Evolutionary conservation across 1,140 invertebrate species (phyloP).

Genomic region (Philotrypesis tridentata): DNA sequence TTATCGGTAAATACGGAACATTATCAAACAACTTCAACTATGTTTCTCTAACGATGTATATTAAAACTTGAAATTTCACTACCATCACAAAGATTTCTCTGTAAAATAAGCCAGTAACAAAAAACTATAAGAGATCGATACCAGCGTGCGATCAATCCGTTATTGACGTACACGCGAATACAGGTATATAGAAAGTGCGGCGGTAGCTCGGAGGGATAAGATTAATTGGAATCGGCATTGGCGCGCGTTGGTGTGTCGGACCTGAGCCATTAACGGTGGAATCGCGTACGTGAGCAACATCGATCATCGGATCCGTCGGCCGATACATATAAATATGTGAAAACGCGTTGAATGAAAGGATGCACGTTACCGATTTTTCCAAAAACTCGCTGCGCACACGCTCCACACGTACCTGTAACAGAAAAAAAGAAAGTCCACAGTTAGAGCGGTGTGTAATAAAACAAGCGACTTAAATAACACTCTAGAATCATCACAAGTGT

Average conservation of each 20-base stretch:
- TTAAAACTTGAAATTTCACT: too few relatives aligned
- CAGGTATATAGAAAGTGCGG: background rate
- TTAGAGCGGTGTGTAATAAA: background rate
- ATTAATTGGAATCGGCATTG: constrained; percentile 62
- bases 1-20: too few relatives aligned
- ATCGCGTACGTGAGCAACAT: constrained; percentile 57
- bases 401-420: background rate
- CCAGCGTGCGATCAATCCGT: constrained; percentile 35
- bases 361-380: background rate
- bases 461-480: background rate
- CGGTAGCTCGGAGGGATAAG: constrained; percentile 52
- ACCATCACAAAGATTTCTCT: too few relatives aligned
- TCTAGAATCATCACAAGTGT: background rate
- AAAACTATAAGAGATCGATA: background rate
- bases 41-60: background rate
- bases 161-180: background rate
- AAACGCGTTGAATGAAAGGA: constrained; percentile 37
- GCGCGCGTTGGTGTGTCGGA: constrained; percentile 38
- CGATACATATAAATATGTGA: constrained; percentile 55
- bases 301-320: constrained; percentile 62
- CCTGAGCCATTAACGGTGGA: constrained; percentile 54
- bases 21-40: too few relatives aligned
- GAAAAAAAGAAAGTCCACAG: background rate
- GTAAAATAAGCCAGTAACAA: background rate
- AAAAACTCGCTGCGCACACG: too few relatives aligned